Conservation (phyloP, 2,888 invertebrate genomes). For the Chromoteleia sp. region DNA sequence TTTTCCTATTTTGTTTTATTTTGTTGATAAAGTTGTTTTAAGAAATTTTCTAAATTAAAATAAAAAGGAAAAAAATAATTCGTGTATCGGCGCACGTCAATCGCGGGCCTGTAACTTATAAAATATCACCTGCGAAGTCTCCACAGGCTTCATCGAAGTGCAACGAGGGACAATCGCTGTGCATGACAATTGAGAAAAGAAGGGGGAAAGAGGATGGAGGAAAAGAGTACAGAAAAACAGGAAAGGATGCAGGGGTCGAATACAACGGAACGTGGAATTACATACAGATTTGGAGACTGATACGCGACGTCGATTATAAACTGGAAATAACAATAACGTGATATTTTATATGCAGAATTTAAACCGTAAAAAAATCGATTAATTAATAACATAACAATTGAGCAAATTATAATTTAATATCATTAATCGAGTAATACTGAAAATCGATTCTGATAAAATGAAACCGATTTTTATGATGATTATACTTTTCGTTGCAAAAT, state of each 20-base stretch:
- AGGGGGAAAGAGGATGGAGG: slow-evolving; percentile 35
- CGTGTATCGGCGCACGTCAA: slow-evolving; percentile 36
- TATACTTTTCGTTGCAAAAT: too few species aligned
- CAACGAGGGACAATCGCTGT: slow-evolving; percentile 75
- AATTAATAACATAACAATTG: background rate
- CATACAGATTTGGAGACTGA: slow-evolving; percentile 10
- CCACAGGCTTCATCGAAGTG: slow-evolving; percentile 78
- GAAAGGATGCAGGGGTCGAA: slow-evolving; percentile 4
- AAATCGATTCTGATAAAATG: background rate
- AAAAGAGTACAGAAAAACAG: background rate
- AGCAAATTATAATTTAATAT: background rate
- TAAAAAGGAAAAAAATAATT: slow-evolving; percentile 11
- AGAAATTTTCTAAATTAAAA: slow-evolving; percentile 53
- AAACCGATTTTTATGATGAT: too few species aligned
- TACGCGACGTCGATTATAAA: slow-evolving; percentile 3
- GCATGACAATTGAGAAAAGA: slow-evolving; percentile 59
- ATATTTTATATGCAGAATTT: background rate
- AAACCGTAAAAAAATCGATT: too few species aligned
- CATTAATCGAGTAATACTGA: background rate
- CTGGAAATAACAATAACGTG: background rate
- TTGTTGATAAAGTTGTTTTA: too few species aligned
- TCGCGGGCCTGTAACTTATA: slow-evolving; percentile 75
- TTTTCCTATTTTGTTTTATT: slow-evolving; percentile 35
- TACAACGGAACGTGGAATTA: slow-evolving; percentile 7
- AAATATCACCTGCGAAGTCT: slow-evolving; percentile 79